Percentiles rank a stretch among this genome's conserved stretches.
Conservation (phyloP, 1,140 invertebrate genomes). For the Macrobrachium rosenbergii region DNA sequence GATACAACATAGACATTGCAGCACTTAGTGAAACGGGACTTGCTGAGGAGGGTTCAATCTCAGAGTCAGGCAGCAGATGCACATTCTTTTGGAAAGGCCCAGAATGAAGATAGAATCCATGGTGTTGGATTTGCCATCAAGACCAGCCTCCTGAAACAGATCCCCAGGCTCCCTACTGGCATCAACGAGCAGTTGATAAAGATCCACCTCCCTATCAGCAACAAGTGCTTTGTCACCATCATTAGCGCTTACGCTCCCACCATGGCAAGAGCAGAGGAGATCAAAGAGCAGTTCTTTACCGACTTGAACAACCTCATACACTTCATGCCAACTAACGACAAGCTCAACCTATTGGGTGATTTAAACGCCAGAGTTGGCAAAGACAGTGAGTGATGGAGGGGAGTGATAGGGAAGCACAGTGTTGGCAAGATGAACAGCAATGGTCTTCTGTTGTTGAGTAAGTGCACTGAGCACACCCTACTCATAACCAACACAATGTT, state of each 20-base stretch:
- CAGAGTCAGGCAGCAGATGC: neutral
- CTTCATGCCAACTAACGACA: constrained; percentile 1
- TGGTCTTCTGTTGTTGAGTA: constrained; percentile 72
- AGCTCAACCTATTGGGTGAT: constrained; percentile 17
- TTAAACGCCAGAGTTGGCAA: constrained; percentile 31
- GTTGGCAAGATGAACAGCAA: constrained; percentile 77
- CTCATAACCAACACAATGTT: too few species aligned
- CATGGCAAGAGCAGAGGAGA: neutral
- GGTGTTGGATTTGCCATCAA: too few species aligned
- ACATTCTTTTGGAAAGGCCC: too few species aligned
- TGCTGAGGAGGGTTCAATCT: constrained; percentile 21
- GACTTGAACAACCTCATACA: neutral
- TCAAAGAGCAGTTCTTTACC: constrained; percentile 23
- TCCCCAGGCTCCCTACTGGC: neutral
- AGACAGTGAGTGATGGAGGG: neutral
- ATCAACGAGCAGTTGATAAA: constrained; percentile 19
- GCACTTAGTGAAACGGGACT: constrained; percentile 2
- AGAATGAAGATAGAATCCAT: too few species aligned
- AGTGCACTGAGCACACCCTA: too few species aligned
- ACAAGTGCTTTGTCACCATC: neutral
- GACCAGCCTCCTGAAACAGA: too few species aligned
- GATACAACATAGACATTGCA: constrained; percentile 22
- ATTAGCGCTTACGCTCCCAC: constrained; percentile 28
- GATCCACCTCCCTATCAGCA: neutral
- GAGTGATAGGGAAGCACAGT: neutral